Evolutionary conservation across 1,140 invertebrate genomes (phyloP).

Genomic region (Ruditapes philippinarum): DNA sequence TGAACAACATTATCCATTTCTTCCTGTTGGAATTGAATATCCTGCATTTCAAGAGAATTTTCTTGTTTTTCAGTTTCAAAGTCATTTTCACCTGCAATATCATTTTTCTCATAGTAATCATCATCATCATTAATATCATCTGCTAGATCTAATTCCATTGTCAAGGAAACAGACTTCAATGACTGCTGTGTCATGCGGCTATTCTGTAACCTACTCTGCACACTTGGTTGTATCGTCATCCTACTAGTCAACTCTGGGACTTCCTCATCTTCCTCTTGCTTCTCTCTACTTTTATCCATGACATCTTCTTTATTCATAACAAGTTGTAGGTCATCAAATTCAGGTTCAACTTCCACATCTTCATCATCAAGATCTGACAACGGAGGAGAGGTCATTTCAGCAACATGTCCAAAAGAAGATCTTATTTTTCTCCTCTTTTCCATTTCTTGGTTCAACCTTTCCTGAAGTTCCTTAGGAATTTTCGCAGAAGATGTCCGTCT

Average conservation of each 20-base stretch:
- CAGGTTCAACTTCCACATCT: background rate
- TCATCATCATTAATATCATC: slow-evolving; percentile 37
- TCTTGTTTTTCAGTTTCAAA: no score
- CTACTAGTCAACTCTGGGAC: slow-evolving; percentile 3
- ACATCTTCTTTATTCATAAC: background rate
- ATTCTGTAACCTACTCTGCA: background rate
- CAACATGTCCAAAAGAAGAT: slow-evolving; percentile 16
- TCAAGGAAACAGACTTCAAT: slow-evolving; percentile 8
- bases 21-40: no score
- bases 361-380: background rate
- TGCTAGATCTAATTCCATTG: background rate
- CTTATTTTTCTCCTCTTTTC: background rate
- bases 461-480: slow-evolving; percentile 31
- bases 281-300: background rate
- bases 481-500: slow-evolving; percentile 49
- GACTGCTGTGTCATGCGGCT: slow-evolving; percentile 12
- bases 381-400: background rate
- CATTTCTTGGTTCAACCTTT: background rate
- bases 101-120: background rate
- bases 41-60: no score
- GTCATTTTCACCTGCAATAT: no score
- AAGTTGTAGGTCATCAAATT: background rate
- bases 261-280: background rate
- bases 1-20: no score
- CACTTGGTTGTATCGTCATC: background rate